Evolutionary conservation across 2,888 invertebrate species (phyloP).

Genomic region (Hymenopus coronatus): DNA sequence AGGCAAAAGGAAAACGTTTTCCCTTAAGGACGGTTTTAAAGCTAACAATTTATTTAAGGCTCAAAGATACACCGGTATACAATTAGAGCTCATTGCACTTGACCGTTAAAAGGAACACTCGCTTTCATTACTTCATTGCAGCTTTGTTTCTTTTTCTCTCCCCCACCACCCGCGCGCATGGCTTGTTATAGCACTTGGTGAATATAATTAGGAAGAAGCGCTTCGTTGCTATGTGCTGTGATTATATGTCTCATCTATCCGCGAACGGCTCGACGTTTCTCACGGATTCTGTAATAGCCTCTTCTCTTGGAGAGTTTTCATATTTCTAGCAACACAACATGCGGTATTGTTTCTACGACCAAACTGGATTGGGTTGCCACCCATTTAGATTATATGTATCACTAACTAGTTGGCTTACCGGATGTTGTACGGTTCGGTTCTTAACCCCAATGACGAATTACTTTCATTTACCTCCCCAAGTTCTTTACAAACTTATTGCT

Average conservation of each 20-base stretch:
- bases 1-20: not conserved
- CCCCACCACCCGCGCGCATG: not conserved
- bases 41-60: not conserved
- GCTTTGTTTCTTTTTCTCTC: not conserved
- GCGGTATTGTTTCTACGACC: not conserved
- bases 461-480: no score
- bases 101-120: not conserved
- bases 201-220: not conserved
- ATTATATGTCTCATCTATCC: not conserved
- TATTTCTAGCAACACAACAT: not conserved
- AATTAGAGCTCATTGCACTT: not conserved
- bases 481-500: no score
- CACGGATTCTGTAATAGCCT: not conserved
- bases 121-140: not conserved
- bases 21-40: not conserved
- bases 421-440: no score
- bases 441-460: no score
- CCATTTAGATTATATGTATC: no score
- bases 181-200: not conserved
- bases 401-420: no score
- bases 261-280: not conserved
- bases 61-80: not conserved
- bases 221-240: not conserved
- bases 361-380: no score
- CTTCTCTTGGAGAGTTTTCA: not conserved